Conservation (phyloP, 2,888 invertebrate genomes). For the Sipha maydis region DNA sequence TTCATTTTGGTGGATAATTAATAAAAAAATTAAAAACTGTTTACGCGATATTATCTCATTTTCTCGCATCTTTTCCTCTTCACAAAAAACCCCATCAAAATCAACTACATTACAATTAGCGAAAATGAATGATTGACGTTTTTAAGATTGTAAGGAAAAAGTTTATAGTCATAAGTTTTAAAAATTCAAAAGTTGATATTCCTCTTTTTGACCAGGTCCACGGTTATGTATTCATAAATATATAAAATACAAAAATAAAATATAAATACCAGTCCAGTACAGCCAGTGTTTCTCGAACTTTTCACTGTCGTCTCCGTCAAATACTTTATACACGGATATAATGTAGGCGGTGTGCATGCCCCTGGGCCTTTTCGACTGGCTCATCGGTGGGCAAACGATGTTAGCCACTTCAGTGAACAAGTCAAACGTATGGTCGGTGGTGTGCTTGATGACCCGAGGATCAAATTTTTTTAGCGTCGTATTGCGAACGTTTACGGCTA, state of each 20-base stretch:
- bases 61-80: too few species aligned
- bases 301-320: constrained; percentile 93
- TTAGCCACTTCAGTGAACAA: constrained; percentile 91
- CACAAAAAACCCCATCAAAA: too few species aligned
- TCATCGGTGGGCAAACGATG: constrained; percentile 87
- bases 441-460: constrained; percentile 81
- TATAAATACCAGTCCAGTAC: constrained; percentile 81
- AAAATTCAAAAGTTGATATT: too few species aligned
- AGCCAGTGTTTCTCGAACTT: constrained; percentile 94
- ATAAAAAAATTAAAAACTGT: too few species aligned
- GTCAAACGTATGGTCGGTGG: constrained; percentile 87
- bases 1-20: too few species aligned
- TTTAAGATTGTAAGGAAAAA: too few species aligned
- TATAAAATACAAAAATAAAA: too few species aligned
- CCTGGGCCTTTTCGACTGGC: constrained; percentile 82
- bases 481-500: constrained; percentile 85
- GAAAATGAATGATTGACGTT: too few species aligned
- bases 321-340: constrained; percentile 92
- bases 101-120: too few species aligned
- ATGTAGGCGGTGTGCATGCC: constrained; percentile 88
- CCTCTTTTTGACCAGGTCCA: too few species aligned
- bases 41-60: too few species aligned
- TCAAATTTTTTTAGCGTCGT: constrained; percentile 88
- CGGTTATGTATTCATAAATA: not conserved
- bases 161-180: too few species aligned